phyloP scores from a whole-genome alignment of 2,888 invertebrate species.

The Nomada ferruginata region DNA sequence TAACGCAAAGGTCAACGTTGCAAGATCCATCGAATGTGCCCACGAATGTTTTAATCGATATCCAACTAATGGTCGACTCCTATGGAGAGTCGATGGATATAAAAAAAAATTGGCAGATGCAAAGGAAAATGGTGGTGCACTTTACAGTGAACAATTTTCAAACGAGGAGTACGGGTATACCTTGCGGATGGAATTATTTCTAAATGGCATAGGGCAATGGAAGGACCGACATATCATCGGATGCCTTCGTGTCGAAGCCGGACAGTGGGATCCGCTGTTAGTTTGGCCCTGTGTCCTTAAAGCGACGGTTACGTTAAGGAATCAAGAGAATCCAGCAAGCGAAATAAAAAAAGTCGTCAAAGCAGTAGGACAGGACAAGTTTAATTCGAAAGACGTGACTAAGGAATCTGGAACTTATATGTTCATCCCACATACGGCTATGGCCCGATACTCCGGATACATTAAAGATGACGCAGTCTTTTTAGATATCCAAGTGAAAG shows the following conservation, averaged over 20 bases:
- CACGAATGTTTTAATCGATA: constrained; percentile 8
- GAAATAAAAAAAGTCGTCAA: constrained; percentile 83
- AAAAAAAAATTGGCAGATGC: constrained; percentile 88
- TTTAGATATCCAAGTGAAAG: constrained; percentile 85
- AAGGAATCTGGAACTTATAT: constrained; percentile 84
- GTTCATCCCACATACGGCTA: constrained; percentile 88
- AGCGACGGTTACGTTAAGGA: constrained; percentile 88
- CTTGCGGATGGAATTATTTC: constrained; percentile 88
- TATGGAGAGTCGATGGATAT: constrained; percentile 90
- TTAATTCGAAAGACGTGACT: constrained; percentile 60
- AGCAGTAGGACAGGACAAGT: constrained; percentile 62
- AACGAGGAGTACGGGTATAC: constrained; percentile 91
- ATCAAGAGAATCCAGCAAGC: constrained; percentile 86
- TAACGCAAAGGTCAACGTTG: constrained; percentile 9
- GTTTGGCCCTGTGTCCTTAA: constrained; percentile 90
- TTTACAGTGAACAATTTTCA: constrained; percentile 89
- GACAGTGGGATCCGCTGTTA: constrained; percentile 89
- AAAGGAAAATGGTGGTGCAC: constrained; percentile 87
- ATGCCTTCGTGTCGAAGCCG: constrained; percentile 88
- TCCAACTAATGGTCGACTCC: constrained; percentile 85
- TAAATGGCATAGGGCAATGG: constrained; percentile 92
- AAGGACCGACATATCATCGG: constrained; percentile 90
- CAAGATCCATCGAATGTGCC: constrained; percentile 11
- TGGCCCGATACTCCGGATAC: constrained; percentile 86
- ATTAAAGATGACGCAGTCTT: constrained; percentile 87